Percentiles rank a stretch among this genome's conserved stretches.
Conservation (phyloP, 2,797 vertebrate genomes). For the Silurus lanzhouensis region DNA sequence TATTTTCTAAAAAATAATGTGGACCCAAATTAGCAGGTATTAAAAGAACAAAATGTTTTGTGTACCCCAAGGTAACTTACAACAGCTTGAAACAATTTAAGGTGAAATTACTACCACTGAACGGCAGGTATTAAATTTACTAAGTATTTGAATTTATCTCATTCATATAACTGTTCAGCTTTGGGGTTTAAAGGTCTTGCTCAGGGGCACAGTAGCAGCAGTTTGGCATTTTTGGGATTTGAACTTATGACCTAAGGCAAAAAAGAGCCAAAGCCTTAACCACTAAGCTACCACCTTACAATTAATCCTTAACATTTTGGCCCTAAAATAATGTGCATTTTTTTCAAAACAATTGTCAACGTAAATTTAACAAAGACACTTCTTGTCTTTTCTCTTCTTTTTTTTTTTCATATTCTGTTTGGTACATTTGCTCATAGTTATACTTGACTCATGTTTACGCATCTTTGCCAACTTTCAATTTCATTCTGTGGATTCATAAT, state of each 20-base stretch:
- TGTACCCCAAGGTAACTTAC: not conserved
- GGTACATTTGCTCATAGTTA: not conserved
- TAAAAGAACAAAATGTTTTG: not conserved
- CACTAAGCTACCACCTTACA: too few species aligned
- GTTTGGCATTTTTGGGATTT: too few species aligned
- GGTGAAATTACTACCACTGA: not conserved
- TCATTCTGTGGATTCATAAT: not conserved
- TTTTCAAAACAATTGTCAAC: too few species aligned
- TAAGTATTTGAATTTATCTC: not conserved
- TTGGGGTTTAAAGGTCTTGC: too few species aligned
- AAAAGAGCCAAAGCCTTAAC: too few species aligned
- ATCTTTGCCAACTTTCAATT: not conserved
- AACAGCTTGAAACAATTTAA: not conserved
- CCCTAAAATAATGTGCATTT: too few species aligned
- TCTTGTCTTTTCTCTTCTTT: not conserved
- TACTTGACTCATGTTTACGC: not conserved
- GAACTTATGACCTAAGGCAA: too few species aligned
- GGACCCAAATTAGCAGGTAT: not conserved
- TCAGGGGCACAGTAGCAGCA: too few species aligned
- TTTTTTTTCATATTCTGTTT: not conserved
- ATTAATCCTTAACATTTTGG: too few species aligned
- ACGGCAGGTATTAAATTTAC: not conserved
- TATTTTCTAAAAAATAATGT: too few species aligned
- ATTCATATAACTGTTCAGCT: too few species aligned
- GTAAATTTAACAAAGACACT: not conserved